These are phyloP conservation scores for Dicyrtomina minuta DNA, from an alignment of 2,888 invertebrate genomes.

Conservation along the genomic window DNA sequence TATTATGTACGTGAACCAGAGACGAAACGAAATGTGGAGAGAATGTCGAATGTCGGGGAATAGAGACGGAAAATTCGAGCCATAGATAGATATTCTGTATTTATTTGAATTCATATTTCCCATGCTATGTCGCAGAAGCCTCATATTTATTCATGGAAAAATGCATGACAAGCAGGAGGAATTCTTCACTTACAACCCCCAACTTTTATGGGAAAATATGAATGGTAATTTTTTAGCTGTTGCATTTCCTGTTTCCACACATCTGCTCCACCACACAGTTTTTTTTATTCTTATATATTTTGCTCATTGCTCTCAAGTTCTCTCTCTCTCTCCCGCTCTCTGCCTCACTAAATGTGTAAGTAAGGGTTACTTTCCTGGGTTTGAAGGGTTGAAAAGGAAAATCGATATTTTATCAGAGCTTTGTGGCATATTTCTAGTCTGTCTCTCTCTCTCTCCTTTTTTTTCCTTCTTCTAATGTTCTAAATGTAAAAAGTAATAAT, in stretches of 20 bases:
- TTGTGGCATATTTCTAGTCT: slow-evolving; percentile 33
- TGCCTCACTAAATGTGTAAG: slow-evolving; percentile 10
- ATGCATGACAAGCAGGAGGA: slow-evolving; percentile 39
- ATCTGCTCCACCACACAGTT: slow-evolving; percentile 34
- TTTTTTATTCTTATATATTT: slow-evolving; percentile 36
- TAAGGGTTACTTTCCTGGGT: slow-evolving; percentile 33
- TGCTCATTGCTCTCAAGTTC: slow-evolving; percentile 32
- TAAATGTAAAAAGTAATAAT: too few relatives aligned
- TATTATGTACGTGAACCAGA: not conserved
- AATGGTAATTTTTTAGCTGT: slow-evolving; percentile 42
- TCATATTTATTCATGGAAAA: slow-evolving; percentile 44
- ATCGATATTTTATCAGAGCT: slow-evolving; percentile 41
- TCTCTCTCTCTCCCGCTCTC: not conserved
- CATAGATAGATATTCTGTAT: slow-evolving; percentile 22
- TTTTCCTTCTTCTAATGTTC: slow-evolving; percentile 3
- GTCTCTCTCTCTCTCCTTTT: slow-evolving; percentile 9
- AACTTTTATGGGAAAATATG: slow-evolving; percentile 44
- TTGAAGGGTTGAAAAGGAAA: slow-evolving; percentile 42
- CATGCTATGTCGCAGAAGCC: slow-evolving; percentile 29
- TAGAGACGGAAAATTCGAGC: slow-evolving; percentile 13
- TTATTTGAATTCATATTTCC: slow-evolving; percentile 31
- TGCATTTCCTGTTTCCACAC: slow-evolving; percentile 46
- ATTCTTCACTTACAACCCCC: slow-evolving; percentile 34
- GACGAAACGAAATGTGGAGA: slow-evolving; percentile 29
- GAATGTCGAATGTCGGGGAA: slow-evolving; percentile 5